phyloP scores from a whole-genome alignment of 1,140 invertebrate genomes.

The Ceratosolen solmsi region DNA sequence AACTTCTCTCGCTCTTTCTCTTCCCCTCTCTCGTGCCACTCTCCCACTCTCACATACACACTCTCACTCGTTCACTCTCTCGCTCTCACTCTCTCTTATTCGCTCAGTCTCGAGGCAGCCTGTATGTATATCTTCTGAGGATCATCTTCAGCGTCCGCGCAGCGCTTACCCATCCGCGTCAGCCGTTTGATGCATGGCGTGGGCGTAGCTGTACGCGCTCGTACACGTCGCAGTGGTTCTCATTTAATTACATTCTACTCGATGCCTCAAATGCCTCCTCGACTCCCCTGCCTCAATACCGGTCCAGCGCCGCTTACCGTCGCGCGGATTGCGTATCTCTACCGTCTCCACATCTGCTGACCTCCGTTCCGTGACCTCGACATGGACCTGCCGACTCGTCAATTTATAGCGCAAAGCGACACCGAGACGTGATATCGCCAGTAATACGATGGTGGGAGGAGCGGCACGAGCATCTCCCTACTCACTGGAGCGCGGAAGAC shows the following conservation, averaged over 20 bases:
- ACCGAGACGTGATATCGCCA: slow-evolving; percentile 6
- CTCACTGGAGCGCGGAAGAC: not conserved
- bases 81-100: slow-evolving; percentile 25
- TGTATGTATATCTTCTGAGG: slow-evolving; percentile 70
- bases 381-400: slow-evolving; percentile 28
- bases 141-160: slow-evolving; percentile 69
- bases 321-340: not conserved
- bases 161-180: slow-evolving; percentile 71
- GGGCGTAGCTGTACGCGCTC: slow-evolving; percentile 68
- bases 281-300: not conserved
- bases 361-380: slow-evolving; percentile 24
- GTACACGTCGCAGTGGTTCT: slow-evolving; percentile 64
- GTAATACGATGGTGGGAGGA: not conserved
- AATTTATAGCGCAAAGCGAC: slow-evolving; percentile 37
- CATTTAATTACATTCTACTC: slow-evolving; percentile 63
- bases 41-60: slow-evolving; percentile 13
- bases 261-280: not conserved
- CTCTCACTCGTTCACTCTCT: not conserved
- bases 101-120: not conserved
- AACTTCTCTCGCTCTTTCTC: slow-evolving; percentile 21
- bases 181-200: slow-evolving; percentile 72
- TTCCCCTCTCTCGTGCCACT: slow-evolving; percentile 15
- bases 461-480: not conserved
- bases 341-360: not conserved
- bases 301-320: not conserved